phyloP scores from a whole-genome alignment of 2,113 vertebrate genomes.

The Erinaceus europaeus region DNA sequence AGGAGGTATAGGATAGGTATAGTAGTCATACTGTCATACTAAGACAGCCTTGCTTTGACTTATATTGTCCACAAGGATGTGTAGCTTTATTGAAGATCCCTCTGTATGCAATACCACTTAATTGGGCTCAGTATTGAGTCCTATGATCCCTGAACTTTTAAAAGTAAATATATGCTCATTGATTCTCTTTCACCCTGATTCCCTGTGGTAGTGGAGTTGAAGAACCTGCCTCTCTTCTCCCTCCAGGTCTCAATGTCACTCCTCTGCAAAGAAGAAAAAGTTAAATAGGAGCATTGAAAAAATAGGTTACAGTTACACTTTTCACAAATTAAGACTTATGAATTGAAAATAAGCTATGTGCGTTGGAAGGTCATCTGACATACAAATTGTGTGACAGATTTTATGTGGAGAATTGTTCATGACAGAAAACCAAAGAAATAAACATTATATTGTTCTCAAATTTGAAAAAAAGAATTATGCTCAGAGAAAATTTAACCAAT shows the following conservation, averaged over 20 bases:
- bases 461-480: background rate
- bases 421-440: background rate
- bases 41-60: background rate
- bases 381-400: too few species aligned
- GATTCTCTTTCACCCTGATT: background rate
- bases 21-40: accelerated
- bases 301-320: background rate
- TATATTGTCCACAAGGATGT: background rate
- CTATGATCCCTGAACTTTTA: background rate
- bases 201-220: background rate
- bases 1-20: background rate
- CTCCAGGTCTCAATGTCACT: background rate
- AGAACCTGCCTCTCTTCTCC: accelerated
- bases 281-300: background rate
- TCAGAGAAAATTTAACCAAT: background rate
- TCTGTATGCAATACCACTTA: background rate
- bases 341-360: background rate
- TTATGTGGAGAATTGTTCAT: background rate
- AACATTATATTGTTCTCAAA: background rate
- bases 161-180: background rate
- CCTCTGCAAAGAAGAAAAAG: background rate
- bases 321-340: background rate
- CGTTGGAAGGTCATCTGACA: too few species aligned
- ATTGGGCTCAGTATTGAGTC: background rate
- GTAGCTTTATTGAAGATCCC: background rate